Conservation (phyloP, 2,797 vertebrate species). For the Chrosomus eos region DNA sequence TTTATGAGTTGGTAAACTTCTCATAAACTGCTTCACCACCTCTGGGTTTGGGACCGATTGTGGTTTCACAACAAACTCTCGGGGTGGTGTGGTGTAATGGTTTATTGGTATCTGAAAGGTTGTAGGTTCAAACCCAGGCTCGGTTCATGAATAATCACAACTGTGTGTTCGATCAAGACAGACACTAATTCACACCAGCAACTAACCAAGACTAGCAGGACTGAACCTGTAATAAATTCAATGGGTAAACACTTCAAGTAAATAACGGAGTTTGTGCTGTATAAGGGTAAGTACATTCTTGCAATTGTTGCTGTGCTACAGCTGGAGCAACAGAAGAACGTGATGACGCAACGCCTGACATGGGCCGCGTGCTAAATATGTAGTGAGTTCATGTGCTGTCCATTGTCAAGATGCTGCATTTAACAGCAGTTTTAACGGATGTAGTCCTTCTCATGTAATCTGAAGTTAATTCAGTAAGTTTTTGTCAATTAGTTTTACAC, state of each 20-base stretch:
- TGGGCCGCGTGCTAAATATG: slow-evolving; percentile 48
- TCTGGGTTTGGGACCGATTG: not conserved
- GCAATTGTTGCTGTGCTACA: slow-evolving; percentile 22
- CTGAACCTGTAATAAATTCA: not conserved
- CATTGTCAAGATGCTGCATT: not conserved
- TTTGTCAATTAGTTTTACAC: not conserved
- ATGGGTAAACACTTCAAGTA: slow-evolving; percentile 8
- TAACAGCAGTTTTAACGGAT: not conserved
- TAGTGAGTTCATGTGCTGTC: slow-evolving; percentile 17
- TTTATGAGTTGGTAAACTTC: slow-evolving; percentile 18
- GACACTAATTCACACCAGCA: not conserved
- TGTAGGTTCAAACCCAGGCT: not conserved
- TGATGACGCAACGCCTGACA: slow-evolving; percentile 48
- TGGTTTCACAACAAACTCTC: slow-evolving; percentile 34
- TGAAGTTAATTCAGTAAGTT: not conserved
- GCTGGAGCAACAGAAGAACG: slow-evolving; percentile 23
- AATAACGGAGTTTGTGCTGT: slow-evolving; percentile 10
- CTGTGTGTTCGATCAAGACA: not conserved
- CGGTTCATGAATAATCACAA: not conserved
- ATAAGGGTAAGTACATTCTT: not conserved
- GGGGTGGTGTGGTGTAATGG: not conserved
- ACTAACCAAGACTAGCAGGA: not conserved
- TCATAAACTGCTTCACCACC: not conserved
- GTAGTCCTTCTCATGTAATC: not conserved
- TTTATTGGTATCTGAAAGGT: not conserved